Conservation (phyloP, 2,888 invertebrate species). For the Azorinus chamasolen region DNA sequence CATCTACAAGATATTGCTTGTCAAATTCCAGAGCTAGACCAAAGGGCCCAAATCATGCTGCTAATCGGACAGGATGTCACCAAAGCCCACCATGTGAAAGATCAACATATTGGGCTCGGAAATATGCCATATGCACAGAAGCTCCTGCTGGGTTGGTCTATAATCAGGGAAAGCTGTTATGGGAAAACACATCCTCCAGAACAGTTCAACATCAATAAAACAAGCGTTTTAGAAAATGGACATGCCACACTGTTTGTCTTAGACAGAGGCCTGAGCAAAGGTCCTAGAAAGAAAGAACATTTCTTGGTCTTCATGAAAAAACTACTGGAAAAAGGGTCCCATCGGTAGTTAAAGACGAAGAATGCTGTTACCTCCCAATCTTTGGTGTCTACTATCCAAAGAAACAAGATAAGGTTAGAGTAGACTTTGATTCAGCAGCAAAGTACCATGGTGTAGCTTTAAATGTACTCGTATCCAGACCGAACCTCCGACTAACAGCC, state of each 20-base stretch:
- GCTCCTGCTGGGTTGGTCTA: constrained; percentile 16
- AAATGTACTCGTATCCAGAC: constrained; percentile 18
- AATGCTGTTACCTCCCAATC: constrained; percentile 34
- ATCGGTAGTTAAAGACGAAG: constrained; percentile 21
- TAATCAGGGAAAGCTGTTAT: constrained; percentile 9
- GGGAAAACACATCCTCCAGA: background rate
- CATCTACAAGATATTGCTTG: constrained; percentile 37
- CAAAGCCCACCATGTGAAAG: too few species aligned
- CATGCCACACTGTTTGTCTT: constrained; percentile 13
- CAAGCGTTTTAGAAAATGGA: constrained; percentile 1
- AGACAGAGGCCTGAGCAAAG: constrained; percentile 36
- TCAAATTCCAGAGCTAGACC: constrained; percentile 27
- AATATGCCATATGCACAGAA: constrained; percentile 13
- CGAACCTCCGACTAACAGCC: constrained; percentile 29
- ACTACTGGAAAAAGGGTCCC: constrained; percentile 47
- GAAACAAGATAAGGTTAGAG: constrained; percentile 24
- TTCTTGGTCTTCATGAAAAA: constrained; percentile 59
- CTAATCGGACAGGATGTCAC: too few species aligned
- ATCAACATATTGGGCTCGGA: too few species aligned
- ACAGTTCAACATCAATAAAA: background rate
- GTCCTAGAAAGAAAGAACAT: constrained; percentile 44
- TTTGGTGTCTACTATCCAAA: constrained; percentile 28
- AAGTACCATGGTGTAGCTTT: constrained; percentile 17
- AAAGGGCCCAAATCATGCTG: too few species aligned
- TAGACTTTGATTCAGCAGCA: constrained; percentile 31